Evolutionary conservation across 2,797 vertebrate species (phyloP).

Genomic region (Chaetophractus vellerosus): DNA sequence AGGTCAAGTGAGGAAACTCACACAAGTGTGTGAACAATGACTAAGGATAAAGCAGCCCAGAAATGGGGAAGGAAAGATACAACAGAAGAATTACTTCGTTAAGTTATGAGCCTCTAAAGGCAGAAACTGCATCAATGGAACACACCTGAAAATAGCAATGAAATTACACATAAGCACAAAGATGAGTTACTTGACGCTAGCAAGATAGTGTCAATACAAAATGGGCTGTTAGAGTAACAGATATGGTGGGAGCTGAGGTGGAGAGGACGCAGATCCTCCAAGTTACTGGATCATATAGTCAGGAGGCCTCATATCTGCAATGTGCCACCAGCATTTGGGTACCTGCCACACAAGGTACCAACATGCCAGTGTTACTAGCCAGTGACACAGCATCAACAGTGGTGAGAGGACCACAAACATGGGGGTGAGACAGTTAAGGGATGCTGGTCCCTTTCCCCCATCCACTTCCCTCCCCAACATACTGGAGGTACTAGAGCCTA

Average conservation of each 20-base stretch:
- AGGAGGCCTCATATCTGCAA: not conserved
- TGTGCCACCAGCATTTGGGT: not conserved
- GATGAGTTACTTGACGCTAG: not conserved
- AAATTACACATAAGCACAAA: not conserved
- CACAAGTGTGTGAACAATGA: not conserved
- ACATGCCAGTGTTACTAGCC: not conserved
- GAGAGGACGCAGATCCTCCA: not conserved
- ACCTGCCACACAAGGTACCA: not conserved
- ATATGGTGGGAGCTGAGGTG: not conserved
- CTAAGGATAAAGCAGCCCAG: no score
- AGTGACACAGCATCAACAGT: not conserved
- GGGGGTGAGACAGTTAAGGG: not conserved
- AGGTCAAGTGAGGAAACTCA: not conserved
- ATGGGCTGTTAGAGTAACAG: not conserved
- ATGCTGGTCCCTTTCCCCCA: fast-evolving
- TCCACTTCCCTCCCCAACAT: not conserved
- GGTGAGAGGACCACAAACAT: not conserved
- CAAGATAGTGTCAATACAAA: not conserved
- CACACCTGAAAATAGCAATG: not conserved
- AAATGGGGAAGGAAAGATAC: not conserved
- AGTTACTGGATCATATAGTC: not conserved
- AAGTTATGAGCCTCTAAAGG: not conserved
- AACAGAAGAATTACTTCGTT: not conserved
- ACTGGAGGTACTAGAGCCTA: not conserved
- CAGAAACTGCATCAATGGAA: not conserved